These are phyloP conservation scores for Zoroaster sp. DNA, from an alignment of 53 echinoderm and acorn worm genomes.

Conservation along the genomic window DNA sequence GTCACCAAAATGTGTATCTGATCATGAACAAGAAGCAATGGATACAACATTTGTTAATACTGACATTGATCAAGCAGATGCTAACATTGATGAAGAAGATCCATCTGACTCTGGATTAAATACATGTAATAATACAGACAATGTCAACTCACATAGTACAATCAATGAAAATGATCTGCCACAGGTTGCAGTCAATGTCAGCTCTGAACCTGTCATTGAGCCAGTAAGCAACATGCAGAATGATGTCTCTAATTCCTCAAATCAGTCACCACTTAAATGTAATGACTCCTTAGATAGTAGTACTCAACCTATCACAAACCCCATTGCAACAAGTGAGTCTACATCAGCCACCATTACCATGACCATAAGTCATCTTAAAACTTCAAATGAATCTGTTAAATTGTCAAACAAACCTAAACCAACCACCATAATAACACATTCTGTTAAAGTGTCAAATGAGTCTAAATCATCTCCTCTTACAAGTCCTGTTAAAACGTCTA, in stretches of 20 bases:
- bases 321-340: not conserved
- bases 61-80: not conserved
- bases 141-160: too few species aligned
- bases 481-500: not conserved
- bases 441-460: not conserved
- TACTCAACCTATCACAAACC: not conserved
- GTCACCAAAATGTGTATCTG: slow-evolving; percentile 3
- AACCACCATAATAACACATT: too few species aligned
- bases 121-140: too few species aligned
- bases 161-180: too few species aligned
- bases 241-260: not conserved
- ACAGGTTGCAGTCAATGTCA: too few species aligned
- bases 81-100: not conserved
- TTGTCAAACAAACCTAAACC: not conserved
- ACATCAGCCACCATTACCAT: too few species aligned
- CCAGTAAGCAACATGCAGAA: not conserved
- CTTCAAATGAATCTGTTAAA: not conserved
- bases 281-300: not conserved
- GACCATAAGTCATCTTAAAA: not conserved
- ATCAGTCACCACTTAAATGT: not conserved
- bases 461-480: too few species aligned
- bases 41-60: not conserved
- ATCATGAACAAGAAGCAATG: not conserved
- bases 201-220: not conserved
- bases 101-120: not conserved